A percentile compares a stretch with the other conserved stretches of the same genome.
These are phyloP conservation scores for Scolopax rusticola DNA, from an alignment of 2,797 vertebrate species.

Conservation along the genomic window DNA sequence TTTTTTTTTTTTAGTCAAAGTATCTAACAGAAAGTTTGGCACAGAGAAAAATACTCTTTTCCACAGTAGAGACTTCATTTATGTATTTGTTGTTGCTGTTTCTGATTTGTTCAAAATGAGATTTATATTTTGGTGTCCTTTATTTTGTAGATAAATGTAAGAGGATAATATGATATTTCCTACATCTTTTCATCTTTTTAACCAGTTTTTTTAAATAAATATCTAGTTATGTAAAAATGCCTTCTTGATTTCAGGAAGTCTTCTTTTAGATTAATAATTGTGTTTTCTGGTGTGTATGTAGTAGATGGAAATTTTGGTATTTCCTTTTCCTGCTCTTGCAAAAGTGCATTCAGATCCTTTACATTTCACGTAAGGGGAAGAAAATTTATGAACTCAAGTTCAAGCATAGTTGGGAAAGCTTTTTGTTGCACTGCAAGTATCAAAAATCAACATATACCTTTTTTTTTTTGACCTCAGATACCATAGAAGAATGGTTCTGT, in stretches of 20 bases:
- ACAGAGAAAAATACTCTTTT: not conserved
- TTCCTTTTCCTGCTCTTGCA: conserved; percentile 6
- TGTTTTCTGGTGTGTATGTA: not conserved
- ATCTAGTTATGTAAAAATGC: not conserved
- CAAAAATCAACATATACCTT: not conserved
- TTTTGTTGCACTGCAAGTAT: not conserved
- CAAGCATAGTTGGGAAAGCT: not conserved
- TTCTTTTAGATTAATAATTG: not conserved
- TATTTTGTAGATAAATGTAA: not conserved
- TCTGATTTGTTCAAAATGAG: not conserved
- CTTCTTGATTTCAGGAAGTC: not conserved
- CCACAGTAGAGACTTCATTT: not conserved
- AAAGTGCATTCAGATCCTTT: not conserved
- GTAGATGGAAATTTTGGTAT: not conserved
- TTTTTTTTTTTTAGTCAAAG: not conserved
- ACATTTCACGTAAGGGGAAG: not conserved
- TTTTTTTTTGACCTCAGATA: not conserved
- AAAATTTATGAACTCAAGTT: not conserved
- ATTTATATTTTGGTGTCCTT: not conserved
- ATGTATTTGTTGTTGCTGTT: not conserved
- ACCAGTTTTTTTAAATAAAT: not conserved
- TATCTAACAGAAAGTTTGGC: not conserved
- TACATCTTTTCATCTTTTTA: too few species aligned
- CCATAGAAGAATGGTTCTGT: not conserved
- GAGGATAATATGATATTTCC: not conserved